phyloP scores from a whole-genome alignment of 1,140 invertebrate species.

The Brachionus rubens region DNA sequence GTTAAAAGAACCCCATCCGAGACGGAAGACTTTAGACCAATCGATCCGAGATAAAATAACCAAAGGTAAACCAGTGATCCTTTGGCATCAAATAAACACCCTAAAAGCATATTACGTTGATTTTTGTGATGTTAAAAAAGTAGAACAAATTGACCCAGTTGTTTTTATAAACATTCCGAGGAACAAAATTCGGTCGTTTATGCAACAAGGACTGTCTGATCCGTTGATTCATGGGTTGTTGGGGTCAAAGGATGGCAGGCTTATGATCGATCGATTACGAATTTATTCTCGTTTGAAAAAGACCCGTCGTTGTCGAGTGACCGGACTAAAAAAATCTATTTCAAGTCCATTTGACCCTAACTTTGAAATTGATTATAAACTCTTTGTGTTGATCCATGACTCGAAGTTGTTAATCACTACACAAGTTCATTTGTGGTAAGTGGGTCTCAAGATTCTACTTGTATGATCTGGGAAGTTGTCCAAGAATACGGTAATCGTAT shows the following conservation, averaged over 20 bases:
- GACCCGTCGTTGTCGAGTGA: conserved; percentile 63
- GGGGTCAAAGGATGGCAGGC: conserved; percentile 62
- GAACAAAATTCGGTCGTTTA: conserved; percentile 63
- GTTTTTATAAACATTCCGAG: conserved; percentile 64
- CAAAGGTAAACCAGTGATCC: conserved; percentile 60
- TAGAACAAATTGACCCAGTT: conserved; percentile 58
- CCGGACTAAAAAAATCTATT: conserved; percentile 63
- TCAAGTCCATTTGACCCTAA: conserved; percentile 64
- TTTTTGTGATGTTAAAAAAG: conserved; percentile 49
- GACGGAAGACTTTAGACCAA: conserved; percentile 63
- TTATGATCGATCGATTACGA: conserved; percentile 63
- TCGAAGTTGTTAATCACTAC: conserved; percentile 65
- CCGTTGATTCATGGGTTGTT: conserved; percentile 54
- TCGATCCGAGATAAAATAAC: conserved; percentile 59
- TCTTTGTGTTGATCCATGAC: conserved; percentile 67
- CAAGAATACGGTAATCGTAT: conserved; percentile 40
- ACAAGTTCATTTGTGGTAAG: conserved; percentile 66
- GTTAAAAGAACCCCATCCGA: conserved; percentile 59
- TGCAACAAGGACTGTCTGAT: conserved; percentile 63
- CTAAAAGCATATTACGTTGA: conserved; percentile 61
- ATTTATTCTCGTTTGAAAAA: conserved; percentile 65
- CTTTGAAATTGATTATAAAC: conserved; percentile 61
- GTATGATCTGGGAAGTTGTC: conserved; percentile 64
- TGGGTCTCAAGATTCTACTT: conserved; percentile 67
- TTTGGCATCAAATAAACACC: conserved; percentile 60